Base-by-base conservation (phyloP, 2,888 invertebrate species). In the Chamaedrilus cognettii region DNA sequence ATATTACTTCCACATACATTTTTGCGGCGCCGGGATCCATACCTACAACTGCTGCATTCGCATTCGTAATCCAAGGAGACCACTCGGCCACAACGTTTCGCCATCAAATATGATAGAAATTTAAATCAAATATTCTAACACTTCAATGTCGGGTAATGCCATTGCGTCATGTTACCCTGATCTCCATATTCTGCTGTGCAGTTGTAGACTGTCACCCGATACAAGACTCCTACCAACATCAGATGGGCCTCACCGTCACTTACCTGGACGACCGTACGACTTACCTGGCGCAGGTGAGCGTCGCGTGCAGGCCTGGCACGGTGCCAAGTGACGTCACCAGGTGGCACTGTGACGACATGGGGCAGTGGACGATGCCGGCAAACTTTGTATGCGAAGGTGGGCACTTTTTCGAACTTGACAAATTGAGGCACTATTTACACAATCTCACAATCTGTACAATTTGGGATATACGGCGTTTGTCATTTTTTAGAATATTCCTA, bases 361-460 rank as follows among this genome's bases (percentile, higher is more conserved):
- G 76, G 1, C 58, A 64, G 2, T 77, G 77, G 77, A 74, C 74
- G 1, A 74, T 70, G 7, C 75, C 75, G 2, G 59, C 57, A 1
- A 69, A 65, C 55, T 71, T 74, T 33, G 64, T 66, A 57, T 77
- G 77, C 68, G 56, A 69, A 50, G 77, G 77, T 77, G 62, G 67
- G 67, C 30, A n/a, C n/a, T n/a, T n/a, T n/a, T n/a, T n/a, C n/a
- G n/a, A n/a, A n/a, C n/a, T n/a, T n/a, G n/a, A n/a, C n/a, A n/a
- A n/a, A n/a, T n/a, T n/a, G n/a, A n/a, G n/a, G n/a, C n/a, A n/a
- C n/a, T n/a, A n/a, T n/a, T n/a, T n/a, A n/a, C n/a, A n/a, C n/a
- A n/a, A n/a, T n/a, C n/a, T n/a, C n/a, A n/a, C n/a, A n/a, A n/a
- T n/a, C n/a, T n/a, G n/a, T n/a, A n/a, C n/a, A n/a, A n/a, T n/a